phyloP scores from a whole-genome alignment of 2,797 vertebrate species.

The Myotis myotis region DNA sequence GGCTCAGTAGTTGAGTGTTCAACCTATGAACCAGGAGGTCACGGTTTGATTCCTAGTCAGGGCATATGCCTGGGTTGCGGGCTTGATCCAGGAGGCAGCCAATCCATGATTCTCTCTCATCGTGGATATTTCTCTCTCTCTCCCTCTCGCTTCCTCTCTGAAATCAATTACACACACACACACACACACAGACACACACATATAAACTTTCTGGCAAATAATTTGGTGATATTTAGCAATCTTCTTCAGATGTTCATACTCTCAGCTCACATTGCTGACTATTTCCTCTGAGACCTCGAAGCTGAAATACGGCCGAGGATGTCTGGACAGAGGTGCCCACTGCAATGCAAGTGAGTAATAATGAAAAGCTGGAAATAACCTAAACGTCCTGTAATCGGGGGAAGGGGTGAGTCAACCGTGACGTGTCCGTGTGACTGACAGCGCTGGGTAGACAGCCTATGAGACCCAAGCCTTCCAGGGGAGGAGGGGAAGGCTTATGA shows the following conservation, averaged over 20 bases:
- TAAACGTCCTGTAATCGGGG: rapidly evolving
- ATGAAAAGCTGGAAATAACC: background rate
- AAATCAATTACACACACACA: too few species aligned
- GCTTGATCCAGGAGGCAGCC: too few species aligned
- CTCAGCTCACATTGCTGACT: background rate
- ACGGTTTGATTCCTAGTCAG: too few species aligned
- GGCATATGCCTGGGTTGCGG: too few species aligned
- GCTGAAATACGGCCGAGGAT: background rate
- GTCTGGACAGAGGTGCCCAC: too few species aligned
- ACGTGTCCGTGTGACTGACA: background rate
- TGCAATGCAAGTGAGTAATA: too few species aligned
- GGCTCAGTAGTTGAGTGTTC: too few species aligned
- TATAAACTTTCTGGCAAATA: background rate
- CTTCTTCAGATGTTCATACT: background rate
- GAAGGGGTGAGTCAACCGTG: background rate
- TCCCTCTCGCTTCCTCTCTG: too few species aligned
- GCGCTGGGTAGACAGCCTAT: background rate
- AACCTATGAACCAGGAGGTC: too few species aligned
- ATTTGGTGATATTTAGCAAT: background rate
- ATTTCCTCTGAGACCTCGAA: background rate
- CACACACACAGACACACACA: too few species aligned
- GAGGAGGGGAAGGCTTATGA: background rate
- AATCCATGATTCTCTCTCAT: too few species aligned
- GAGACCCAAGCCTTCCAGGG: background rate
- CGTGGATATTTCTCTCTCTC: too few species aligned